Conservation (phyloP, 2,113 vertebrate genomes). For the Syrmaticus mikado region DNA sequence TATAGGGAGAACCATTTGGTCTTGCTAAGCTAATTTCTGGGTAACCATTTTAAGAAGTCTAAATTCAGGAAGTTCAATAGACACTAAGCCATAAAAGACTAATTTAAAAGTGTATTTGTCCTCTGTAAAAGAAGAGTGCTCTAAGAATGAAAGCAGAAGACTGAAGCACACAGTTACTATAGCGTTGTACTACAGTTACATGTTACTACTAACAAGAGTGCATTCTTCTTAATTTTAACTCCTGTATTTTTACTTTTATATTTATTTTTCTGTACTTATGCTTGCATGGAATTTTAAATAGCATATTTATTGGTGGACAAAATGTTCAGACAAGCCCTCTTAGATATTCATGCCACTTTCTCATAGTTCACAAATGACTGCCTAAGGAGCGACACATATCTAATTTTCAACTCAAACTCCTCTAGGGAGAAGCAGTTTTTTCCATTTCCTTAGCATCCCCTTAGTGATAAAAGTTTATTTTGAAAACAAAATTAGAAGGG, state of each 20-base stretch:
- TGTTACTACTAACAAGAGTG: fast-evolving
- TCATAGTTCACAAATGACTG: not conserved
- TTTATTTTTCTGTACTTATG: not conserved
- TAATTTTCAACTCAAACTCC: not conserved
- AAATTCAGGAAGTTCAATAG: not conserved
- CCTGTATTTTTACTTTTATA: not conserved
- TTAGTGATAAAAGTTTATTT: not conserved
- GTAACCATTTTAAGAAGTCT: not conserved
- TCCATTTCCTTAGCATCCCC: not conserved
- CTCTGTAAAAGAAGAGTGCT: not conserved
- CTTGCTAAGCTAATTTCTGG: not conserved
- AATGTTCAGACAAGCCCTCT: not conserved
- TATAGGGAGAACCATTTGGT: not conserved
- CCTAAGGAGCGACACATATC: not conserved
- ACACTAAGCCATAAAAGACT: not conserved
- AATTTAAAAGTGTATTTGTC: not conserved
- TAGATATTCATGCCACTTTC: not conserved
- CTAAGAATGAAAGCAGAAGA: not conserved
- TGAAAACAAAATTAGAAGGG: not conserved
- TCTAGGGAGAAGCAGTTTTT: not conserved
- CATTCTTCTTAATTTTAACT: not conserved
- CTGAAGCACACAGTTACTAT: not conserved
- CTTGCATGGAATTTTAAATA: not conserved
- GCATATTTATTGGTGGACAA: not conserved
- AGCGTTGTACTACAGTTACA: no score